Evolutionary conservation across 1,140 invertebrate species (phyloP).

Genomic region (Drosophila littoralis): DNA sequence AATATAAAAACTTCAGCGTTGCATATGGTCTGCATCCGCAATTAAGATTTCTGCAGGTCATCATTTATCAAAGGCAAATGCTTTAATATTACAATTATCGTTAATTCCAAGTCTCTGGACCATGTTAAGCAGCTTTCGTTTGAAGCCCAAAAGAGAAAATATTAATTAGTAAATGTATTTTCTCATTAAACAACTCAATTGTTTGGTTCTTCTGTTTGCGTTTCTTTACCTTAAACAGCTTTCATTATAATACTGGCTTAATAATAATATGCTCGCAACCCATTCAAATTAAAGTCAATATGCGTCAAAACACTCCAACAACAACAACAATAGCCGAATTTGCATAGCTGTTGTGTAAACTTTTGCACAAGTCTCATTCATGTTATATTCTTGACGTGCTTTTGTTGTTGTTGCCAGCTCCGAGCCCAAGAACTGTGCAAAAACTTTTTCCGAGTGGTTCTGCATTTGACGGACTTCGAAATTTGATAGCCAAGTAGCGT

Average conservation of each 20-base stretch:
- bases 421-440: neutral
- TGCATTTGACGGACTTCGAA: conserved; percentile 54
- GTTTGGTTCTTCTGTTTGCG: neutral
- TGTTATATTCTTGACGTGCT: conserved; percentile 27
- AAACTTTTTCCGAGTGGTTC: conserved; percentile 24
- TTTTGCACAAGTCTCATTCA: conserved; percentile 31
- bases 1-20: no score
- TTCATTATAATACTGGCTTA: neutral
- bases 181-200: neutral
- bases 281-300: conserved; percentile 48
- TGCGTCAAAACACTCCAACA: conserved; percentile 34
- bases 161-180: conserved; percentile 1
- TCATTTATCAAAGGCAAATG: neutral
- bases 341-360: conserved; percentile 23
- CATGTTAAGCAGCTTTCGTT: neutral
- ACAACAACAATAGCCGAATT: conserved; percentile 19
- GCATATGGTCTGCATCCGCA: no score
- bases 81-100: neutral
- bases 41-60: no score
- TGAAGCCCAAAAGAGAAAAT: neutral
- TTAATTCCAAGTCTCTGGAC: no score
- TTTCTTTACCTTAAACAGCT: conserved; percentile 3
- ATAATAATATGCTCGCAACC: conserved; percentile 2
- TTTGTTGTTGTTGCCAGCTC: conserved; percentile 23
- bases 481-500: conserved; percentile 35